phyloP scores from a whole-genome alignment of 2,797 vertebrate species.

The Mormyrops attenuatus region DNA sequence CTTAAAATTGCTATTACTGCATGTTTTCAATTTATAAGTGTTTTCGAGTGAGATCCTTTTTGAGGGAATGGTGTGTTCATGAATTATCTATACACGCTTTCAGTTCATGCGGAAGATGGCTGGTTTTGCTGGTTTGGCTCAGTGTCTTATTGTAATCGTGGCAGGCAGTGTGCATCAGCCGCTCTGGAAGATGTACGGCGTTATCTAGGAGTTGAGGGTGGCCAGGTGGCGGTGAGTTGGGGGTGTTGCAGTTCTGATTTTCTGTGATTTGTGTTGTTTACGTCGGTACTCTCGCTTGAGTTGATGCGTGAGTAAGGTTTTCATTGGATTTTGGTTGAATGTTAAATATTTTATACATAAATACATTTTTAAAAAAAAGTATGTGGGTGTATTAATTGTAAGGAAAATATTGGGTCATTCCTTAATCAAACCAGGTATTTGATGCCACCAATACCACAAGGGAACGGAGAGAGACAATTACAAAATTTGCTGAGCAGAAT shows the following conservation, averaged over 20 bases:
- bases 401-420: background rate
- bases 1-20: background rate
- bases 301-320: background rate
- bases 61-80: background rate
- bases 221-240: constrained; percentile 85
- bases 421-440: constrained; percentile 70
- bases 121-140: background rate
- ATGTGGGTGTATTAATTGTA: background rate
- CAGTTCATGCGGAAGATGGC: background rate
- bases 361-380: background rate
- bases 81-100: background rate
- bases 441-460: constrained; percentile 98
- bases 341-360: background rate
- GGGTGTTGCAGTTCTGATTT: background rate
- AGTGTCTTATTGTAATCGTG: constrained; percentile 10
- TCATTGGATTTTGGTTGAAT: background rate
- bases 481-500: constrained; percentile 89
- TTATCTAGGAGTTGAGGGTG: constrained; percentile 83
- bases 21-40: background rate
- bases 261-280: background rate
- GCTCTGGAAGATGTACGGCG: constrained; percentile 83
- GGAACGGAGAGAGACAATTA: constrained; percentile 87
- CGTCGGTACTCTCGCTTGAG: background rate
- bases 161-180: constrained; percentile 86
- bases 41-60: background rate